Evolutionary conservation across 2,797 vertebrate species (phyloP).

Genomic region (Onychomys arenicola): DNA sequence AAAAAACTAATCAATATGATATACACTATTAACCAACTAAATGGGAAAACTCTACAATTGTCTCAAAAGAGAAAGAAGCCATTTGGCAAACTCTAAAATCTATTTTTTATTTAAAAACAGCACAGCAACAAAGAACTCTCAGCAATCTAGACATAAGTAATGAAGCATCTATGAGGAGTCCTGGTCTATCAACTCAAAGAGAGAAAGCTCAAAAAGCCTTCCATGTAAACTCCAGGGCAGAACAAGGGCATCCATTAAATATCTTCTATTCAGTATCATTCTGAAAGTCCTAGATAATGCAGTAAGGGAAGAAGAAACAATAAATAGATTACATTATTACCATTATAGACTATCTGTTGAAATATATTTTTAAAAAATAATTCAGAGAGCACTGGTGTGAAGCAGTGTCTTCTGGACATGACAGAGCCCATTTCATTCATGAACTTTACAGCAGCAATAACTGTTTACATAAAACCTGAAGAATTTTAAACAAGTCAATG

Average conservation of each 20-base stretch:
- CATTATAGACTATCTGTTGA: not conserved
- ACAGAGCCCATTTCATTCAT: not conserved
- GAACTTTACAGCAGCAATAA: not conserved
- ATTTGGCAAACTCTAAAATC: constrained; percentile 9
- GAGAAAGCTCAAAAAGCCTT: not conserved
- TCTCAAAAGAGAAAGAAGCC: not conserved
- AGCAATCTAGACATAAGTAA: not conserved
- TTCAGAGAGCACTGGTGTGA: no score
- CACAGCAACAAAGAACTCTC: not conserved
- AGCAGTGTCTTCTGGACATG: not conserved
- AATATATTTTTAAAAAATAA: not conserved
- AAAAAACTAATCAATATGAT: not conserved
- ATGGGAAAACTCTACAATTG: not conserved
- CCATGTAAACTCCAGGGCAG: not conserved
- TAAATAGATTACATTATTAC: not conserved
- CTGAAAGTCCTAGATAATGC: not conserved
- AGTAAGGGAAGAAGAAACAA: constrained; percentile 16
- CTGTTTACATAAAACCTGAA: not conserved
- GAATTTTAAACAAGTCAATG: not conserved
- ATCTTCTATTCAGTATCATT: not conserved
- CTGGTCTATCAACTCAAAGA: not conserved
- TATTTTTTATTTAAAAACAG: not conserved
- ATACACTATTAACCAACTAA: constrained; percentile 33
- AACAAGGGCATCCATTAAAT: not conserved
- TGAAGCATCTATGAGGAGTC: not conserved